phyloP scores from a whole-genome alignment of 1,140 invertebrate species.

The Drosophila kikkawai region DNA sequence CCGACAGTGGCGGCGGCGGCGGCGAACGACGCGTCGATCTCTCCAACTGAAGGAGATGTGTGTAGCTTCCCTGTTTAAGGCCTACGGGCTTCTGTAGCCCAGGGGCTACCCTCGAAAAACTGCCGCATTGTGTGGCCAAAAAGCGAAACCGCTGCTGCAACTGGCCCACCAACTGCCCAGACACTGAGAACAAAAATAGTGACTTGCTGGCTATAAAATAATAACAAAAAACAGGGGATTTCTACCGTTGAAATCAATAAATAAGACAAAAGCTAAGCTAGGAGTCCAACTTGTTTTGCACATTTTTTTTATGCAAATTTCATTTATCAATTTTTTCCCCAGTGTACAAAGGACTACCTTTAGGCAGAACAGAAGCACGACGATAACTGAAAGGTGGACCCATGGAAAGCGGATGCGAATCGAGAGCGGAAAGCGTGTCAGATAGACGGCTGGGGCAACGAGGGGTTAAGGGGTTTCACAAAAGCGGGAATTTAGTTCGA shows the following conservation, averaged over 20 bases:
- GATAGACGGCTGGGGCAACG: constrained; percentile 29
- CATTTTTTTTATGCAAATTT: no score
- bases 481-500: constrained; percentile 19
- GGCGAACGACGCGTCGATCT: constrained; percentile 5
- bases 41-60: not conserved
- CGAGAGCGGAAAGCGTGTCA: constrained; percentile 66
- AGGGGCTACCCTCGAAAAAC: constrained; percentile 24
- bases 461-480: constrained; percentile 4
- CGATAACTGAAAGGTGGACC: not conserved
- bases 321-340: not conserved
- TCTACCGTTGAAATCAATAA: not conserved
- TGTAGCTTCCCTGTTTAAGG: constrained; percentile 2
- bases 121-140: constrained; percentile 74
- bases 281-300: not conserved
- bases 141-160: constrained; percentile 58
- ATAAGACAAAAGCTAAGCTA: not conserved
- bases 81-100: constrained; percentile 1
- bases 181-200: constrained; percentile 6
- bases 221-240: not conserved
- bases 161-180: not conserved
- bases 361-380: constrained; percentile 4
- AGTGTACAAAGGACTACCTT: constrained; percentile 4
- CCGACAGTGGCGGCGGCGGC: constrained; percentile 6
- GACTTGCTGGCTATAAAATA: not conserved
- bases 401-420: constrained; percentile 55